These are phyloP conservation scores for Pogonophryne albipinna DNA, from an alignment of 2,797 vertebrate genomes.

Conservation along the genomic window DNA sequence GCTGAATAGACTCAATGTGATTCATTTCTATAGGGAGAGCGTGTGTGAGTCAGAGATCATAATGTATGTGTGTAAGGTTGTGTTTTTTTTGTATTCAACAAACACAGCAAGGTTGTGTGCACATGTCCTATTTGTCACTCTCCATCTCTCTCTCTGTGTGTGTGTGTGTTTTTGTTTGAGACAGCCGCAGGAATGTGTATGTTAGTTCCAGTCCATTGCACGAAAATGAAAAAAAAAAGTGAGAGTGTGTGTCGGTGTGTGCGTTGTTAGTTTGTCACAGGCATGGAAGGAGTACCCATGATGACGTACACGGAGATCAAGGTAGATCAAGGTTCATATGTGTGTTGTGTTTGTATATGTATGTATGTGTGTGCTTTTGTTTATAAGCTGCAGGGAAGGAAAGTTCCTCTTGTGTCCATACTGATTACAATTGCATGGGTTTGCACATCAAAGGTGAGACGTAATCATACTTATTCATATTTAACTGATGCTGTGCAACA, in stretches of 20 bases:
- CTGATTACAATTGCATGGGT: constrained; percentile 45
- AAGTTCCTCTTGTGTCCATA: constrained; percentile 47
- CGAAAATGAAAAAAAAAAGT: too few species aligned
- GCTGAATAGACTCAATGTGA: constrained; percentile 26
- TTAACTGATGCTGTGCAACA: constrained; percentile 1
- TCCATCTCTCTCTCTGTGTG: constrained; percentile 7
- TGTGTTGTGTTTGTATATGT: background rate
- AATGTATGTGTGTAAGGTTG: constrained; percentile 20
- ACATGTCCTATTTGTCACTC: constrained; percentile 34
- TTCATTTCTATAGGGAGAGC: constrained; percentile 38
- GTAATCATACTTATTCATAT: background rate
- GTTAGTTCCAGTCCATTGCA: constrained; percentile 70
- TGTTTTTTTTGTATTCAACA: constrained; percentile 30
- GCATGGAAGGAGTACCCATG: constrained; percentile 44
- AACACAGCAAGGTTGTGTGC: constrained; percentile 29
- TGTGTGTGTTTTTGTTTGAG: constrained; percentile 9
- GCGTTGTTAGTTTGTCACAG: constrained; percentile 53
- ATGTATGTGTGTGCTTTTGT: constrained; percentile 7
- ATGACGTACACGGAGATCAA: constrained; percentile 60
- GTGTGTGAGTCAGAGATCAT: constrained; percentile 37
- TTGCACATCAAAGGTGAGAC: constrained; percentile 46
- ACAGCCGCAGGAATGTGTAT: constrained; percentile 56
- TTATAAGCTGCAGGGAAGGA: constrained; percentile 49
- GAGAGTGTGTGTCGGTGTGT: constrained; percentile 5
- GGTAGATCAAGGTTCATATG: constrained; percentile 71